Evolutionary conservation across 2,888 invertebrate species (phyloP), one percentile per base, ranked within the genome.

Genomic region (Teleiodes luculella): DNA sequence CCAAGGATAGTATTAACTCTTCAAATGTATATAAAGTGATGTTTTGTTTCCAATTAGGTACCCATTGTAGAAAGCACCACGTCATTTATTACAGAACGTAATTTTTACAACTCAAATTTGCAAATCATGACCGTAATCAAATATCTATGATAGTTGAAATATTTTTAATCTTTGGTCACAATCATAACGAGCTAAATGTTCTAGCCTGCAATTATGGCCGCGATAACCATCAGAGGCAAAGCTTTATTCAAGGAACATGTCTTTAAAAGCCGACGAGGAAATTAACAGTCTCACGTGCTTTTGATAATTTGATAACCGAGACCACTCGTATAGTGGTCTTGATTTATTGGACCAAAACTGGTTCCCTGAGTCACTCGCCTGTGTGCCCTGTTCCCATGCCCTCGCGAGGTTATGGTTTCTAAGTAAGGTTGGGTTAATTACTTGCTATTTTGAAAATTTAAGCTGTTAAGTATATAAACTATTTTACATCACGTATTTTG

Each of bases 261-360:
- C 84, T 86, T 84, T 80, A 79, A 77, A 76, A 84, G 83, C 87
- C 87, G 86, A 73, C 81, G 72, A 72, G 68, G 73, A 83, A 87
- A 86, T 87, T 86, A 86, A 86, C 73, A 72, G 78, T 72, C 82
- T 80, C 78, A 86, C 87, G 88, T 87, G 86, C 77, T 73, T 81
- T 83, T 86, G 88, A 88, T 89, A 86, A 85, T 87, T 85, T 88
- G 88, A 89, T 89, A 88, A 87, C 87, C 73, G 76, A 70, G 77
- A 28, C 36, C 36, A 35, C 49, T 13, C 68, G 72, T 70, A 67
- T 65, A 60, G 61, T 59, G 64, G 64, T 61, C 79, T 84, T 88
- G 87, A 88, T 88, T 89, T 87, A 86, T 87, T 78, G 76, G 70
- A 58, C 63, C 55, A 52, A 55, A 78, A 80, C 84, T 68, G 76